Evolutionary conservation across 2,888 invertebrate species (phyloP), one percentile per base, ranked within the genome.

Genomic region (Laothoe populi): DNA sequence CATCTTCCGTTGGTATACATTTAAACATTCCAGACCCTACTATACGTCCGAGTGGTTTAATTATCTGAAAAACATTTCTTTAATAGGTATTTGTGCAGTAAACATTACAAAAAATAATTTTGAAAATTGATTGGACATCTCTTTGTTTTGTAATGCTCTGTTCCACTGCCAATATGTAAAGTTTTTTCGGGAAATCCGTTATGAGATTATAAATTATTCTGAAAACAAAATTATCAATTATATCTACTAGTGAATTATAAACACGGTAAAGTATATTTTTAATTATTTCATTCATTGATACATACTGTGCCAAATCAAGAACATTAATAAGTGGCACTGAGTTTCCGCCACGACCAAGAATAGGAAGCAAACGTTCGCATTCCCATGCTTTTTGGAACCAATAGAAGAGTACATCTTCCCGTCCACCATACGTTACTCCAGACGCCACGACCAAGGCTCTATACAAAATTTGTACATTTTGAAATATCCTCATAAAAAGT

Each of bases 341-440:
- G 73, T 96, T 96, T 8, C 77, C 79, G 1, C 95, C 96, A 7
- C 90, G 85, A 0, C 93, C 93, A 38, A 95, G 83, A 63, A 95
- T 84, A 0, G 95, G 95, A 26, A 96, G 77, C 23, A 90, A 78
- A n/a, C 86, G 86, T 64, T 94, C 94, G 69, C 95, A 94, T 64
- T 94, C 92, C 95, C 95, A 96, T 11, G 95, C 94, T 74, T 94
- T 91, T 86, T 95, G 95, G 76, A 96, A 96, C 78, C 95, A 93
- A 74, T 94, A 94, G 68, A 93, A 94, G 0, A 96, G 83, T n/a
- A 92, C 87, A 44, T 94, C 93, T 74, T 96, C 94, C 45, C 91
- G 93, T 10, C 93, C 93, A 0, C 96, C 96, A 68, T 95, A 96
- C 0, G 94, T 94, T 16, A 95, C 80, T 1, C 95, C 96, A 11